A percentile compares a stretch with the other conserved stretches of the same genome.
These are phyloP conservation scores for Papilio polytes DNA, from an alignment of 1,140 invertebrate genomes.

Conservation along the genomic window DNA sequence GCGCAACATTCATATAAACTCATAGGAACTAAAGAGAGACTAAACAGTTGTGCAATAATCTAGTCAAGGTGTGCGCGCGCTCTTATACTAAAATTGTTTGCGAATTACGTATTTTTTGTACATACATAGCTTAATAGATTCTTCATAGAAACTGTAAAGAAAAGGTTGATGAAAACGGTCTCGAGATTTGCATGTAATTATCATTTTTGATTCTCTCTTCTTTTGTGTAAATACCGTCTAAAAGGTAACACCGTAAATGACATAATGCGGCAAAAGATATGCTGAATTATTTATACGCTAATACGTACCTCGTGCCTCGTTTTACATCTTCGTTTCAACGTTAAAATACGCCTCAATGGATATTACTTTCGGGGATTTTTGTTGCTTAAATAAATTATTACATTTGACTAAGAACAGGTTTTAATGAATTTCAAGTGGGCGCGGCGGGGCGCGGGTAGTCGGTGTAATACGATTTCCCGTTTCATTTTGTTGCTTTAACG, in stretches of 20 bases:
- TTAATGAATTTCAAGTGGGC: slow-evolving; percentile 79
- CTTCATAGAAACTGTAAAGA: background rate
- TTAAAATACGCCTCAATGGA: slow-evolving; percentile 76
- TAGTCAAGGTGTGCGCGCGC: too few species aligned
- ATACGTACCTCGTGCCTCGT: slow-evolving; percentile 62
- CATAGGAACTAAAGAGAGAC: too few species aligned
- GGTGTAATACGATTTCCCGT: slow-evolving; percentile 69
- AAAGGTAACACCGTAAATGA: slow-evolving; percentile 81
- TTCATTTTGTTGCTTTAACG: slow-evolving; percentile 67
- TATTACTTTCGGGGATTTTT: slow-evolving; percentile 82
- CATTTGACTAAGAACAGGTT: slow-evolving; percentile 77
- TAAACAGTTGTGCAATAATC: too few species aligned
- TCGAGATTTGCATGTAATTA: slow-evolving; percentile 81
- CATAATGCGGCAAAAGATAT: slow-evolving; percentile 81
- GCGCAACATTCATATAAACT: too few species aligned
- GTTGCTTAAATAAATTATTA: slow-evolving; percentile 81
- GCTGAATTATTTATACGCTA: slow-evolving; percentile 81
- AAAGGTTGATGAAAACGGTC: slow-evolving; percentile 52
- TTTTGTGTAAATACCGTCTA: slow-evolving; percentile 77
- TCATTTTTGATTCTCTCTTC: slow-evolving; percentile 82
- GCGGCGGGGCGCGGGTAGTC: slow-evolving; percentile 48
- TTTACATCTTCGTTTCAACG: slow-evolving; percentile 65
- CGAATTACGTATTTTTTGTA: background rate
- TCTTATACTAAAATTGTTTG: too few species aligned
- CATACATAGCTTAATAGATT: background rate